Evolutionary conservation across 2,888 invertebrate species (phyloP).

Genomic region (Amblyteles armatorius): DNA sequence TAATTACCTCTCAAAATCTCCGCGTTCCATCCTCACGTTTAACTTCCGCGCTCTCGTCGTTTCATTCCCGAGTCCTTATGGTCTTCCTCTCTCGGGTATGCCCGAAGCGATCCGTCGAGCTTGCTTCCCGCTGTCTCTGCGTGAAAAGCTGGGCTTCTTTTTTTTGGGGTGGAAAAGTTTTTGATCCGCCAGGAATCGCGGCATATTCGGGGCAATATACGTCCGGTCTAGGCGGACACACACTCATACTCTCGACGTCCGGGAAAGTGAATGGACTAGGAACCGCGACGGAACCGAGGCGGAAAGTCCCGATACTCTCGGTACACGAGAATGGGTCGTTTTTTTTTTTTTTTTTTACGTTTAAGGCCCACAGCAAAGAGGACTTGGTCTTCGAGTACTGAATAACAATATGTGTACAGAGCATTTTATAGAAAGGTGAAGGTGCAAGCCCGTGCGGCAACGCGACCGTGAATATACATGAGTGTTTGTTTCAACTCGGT

Average conservation of each 20-base stretch:
- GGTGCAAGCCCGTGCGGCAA: constrained; percentile 47
- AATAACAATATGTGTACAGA: constrained; percentile 54
- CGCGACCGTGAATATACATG: constrained; percentile 59
- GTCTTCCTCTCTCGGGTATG: not conserved
- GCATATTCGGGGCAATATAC: constrained; percentile 39
- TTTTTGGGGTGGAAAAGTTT: constrained; percentile 27
- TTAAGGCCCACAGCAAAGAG: constrained; percentile 31
- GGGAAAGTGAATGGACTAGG: not conserved
- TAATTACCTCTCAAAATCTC: constrained; percentile 63
- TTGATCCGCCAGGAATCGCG: constrained; percentile 27
- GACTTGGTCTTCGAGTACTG: constrained; percentile 20
- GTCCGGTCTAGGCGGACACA: not conserved
- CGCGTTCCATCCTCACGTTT: constrained; percentile 58
- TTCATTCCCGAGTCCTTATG: constrained; percentile 30
- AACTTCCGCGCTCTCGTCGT: constrained; percentile 47
- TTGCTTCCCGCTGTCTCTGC: constrained; percentile 3
- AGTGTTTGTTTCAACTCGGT: constrained; percentile 58
- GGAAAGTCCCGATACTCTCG: constrained; percentile 2
- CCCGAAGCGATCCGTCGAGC: constrained; percentile 11
- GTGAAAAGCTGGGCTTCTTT: not conserved
- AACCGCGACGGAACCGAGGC: constrained; percentile 13
- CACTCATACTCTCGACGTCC: not conserved
- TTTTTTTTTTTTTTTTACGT: constrained; percentile 37
- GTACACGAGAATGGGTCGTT: not conserved
- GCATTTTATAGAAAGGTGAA: constrained; percentile 39